Conservation (phyloP, 2,888 invertebrate species). For the Galerucella pusilla region DNA sequence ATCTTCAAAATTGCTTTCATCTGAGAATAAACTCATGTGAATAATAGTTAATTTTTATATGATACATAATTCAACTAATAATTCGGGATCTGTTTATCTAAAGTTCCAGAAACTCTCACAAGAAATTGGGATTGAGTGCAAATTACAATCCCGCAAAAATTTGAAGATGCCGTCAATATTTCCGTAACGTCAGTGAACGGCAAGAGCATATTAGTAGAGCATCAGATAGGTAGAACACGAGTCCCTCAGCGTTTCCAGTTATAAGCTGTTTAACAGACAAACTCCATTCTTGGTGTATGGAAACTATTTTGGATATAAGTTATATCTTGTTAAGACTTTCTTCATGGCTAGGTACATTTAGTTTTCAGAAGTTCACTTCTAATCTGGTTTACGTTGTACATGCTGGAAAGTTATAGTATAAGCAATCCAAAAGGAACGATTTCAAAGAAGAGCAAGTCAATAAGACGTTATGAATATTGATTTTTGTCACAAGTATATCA, state of each 20-base stretch:
- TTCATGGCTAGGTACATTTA: slow-evolving; percentile 24
- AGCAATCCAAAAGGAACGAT: neutral
- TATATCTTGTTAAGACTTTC: slow-evolving; percentile 35
- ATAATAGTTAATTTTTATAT: too few species aligned
- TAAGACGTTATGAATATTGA: neutral
- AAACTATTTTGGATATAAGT: slow-evolving; percentile 29
- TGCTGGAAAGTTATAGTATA: slow-evolving; percentile 1
- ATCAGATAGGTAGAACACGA: neutral
- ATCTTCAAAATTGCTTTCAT: too few species aligned
- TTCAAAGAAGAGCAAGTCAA: neutral
- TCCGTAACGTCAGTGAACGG: neutral
- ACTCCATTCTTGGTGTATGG: slow-evolving; percentile 17
- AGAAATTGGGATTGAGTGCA: too few species aligned
- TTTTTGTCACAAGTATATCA: too few species aligned
- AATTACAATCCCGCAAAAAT: neutral
- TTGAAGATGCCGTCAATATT: neutral
- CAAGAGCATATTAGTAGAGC: neutral
- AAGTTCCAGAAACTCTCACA: too few species aligned
- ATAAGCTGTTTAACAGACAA: slow-evolving; percentile 25
- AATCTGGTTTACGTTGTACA: slow-evolving; percentile 11
- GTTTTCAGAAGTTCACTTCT: slow-evolving; percentile 20
- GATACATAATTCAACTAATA: too few species aligned
- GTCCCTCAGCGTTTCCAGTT: slow-evolving; percentile 6
- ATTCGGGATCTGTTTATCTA: too few species aligned
- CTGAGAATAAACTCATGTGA: too few species aligned